Conservation (phyloP, 2,797 vertebrate species). For the Sebastes melanostomus region DNA sequence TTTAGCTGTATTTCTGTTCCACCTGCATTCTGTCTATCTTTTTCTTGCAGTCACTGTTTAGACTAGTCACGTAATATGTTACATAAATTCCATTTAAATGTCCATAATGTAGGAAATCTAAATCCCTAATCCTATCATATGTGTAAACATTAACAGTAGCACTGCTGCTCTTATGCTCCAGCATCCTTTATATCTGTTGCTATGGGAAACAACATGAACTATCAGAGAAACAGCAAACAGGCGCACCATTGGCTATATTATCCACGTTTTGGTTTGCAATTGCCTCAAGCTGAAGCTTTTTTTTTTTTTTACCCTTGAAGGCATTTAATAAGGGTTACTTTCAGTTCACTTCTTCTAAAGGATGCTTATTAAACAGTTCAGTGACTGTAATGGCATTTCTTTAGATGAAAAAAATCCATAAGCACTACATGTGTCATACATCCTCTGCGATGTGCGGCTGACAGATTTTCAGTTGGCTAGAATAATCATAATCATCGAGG, state of each 20-base stretch:
- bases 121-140: conserved; percentile 3
- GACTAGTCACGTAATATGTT: neutral
- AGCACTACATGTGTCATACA: neutral
- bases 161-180: neutral
- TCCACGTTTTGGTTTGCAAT: neutral
- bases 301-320: neutral
- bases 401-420: neutral
- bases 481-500: neutral
- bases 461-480: neutral
- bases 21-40: neutral
- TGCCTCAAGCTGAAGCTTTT: neutral
- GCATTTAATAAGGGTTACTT: conserved; percentile 12
- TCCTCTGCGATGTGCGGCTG: neutral
- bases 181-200: conserved; percentile 17
- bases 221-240: conserved; percentile 24
- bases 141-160: conserved; percentile 13
- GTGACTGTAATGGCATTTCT: neutral
- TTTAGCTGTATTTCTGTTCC: neutral
- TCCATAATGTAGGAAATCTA: neutral
- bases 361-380: conserved; percentile 15
- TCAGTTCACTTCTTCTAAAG: neutral
- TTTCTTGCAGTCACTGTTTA: neutral
- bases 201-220: conserved; percentile 23
- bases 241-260: neutral
- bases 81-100: conserved; percentile 6